Evolutionary conservation across 2,113 vertebrate species (phyloP).

Genomic region (Catharus minimus): DNA sequence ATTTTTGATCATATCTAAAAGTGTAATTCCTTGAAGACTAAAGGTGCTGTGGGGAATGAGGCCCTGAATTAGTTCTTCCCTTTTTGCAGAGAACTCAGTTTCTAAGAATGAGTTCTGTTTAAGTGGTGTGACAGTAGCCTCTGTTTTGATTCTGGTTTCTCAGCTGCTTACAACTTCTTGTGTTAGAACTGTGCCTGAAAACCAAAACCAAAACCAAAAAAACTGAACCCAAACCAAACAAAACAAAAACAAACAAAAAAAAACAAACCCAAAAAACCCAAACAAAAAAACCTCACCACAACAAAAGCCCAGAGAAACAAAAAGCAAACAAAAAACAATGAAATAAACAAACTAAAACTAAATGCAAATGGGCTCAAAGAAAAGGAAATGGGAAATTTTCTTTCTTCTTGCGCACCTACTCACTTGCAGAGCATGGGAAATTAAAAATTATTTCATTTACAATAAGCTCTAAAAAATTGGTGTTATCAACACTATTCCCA

Average conservation of each 20-base stretch:
- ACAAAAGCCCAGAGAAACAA: neutral
- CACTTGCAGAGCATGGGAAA: neutral
- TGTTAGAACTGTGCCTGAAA: conserved; percentile 3
- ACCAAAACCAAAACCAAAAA: neutral
- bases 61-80: neutral
- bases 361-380: conserved; percentile 32
- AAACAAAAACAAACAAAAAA: neutral
- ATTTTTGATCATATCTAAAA: conserved; percentile 62
- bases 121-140: neutral
- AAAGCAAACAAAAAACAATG: neutral
- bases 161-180: neutral
- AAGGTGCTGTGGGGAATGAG: neutral
- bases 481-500: neutral
- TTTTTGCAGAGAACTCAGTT: neutral
- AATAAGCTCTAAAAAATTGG: neutral
- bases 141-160: conserved; percentile 2
- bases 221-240: neutral
- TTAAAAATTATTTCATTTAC: neutral
- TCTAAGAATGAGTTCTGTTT: conserved; percentile 43
- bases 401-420: neutral
- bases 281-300: neutral
- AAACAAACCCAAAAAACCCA: neutral
- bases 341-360: neutral
- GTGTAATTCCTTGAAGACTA: conserved; percentile 17
- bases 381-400: neutral